Evolutionary conservation across 2,888 invertebrate species (phyloP).

Genomic region (Ceriagrion tenellum): DNA sequence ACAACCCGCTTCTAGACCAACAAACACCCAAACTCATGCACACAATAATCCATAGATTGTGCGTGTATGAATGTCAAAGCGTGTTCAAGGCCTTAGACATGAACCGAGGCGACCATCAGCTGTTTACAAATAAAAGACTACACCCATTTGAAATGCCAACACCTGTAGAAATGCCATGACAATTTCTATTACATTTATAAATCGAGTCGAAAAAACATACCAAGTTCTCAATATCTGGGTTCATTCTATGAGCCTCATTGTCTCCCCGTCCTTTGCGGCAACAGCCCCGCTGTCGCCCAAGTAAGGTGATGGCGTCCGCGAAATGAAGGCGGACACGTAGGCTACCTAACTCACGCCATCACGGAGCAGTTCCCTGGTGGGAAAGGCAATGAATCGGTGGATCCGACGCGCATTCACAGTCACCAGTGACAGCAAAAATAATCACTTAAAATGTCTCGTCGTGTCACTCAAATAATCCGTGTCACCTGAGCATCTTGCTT

Average conservation of each 20-base stretch:
- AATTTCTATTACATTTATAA: neutral
- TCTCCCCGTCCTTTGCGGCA: conserved; percentile 68
- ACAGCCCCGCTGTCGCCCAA: conserved; percentile 60
- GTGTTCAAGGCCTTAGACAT: neutral
- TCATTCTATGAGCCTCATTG: conserved; percentile 86
- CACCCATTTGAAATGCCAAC: neutral
- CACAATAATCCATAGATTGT: too few species aligned
- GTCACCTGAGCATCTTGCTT: conserved; percentile 41
- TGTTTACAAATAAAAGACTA: conserved; percentile 48
- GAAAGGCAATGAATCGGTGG: neutral
- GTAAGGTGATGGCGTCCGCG: conserved; percentile 62
- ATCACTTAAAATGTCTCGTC: neutral
- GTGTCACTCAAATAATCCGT: neutral
- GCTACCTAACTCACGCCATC: conserved; percentile 59
- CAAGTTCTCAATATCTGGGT: conserved; percentile 86
- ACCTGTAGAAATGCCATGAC: neutral
- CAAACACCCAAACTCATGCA: neutral
- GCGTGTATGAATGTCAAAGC: neutral
- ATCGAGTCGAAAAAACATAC: conserved; percentile 76
- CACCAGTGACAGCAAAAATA: neutral
- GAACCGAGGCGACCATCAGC: conserved; percentile 32
- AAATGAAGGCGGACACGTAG: conserved; percentile 65
- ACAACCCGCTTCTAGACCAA: neutral
- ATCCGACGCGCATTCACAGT: conserved; percentile 29
- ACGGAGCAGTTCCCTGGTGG: neutral